These are phyloP conservation scores for Crypturellus undulatus DNA, from an alignment of 2,113 vertebrate species.

Conservation along the genomic window DNA sequence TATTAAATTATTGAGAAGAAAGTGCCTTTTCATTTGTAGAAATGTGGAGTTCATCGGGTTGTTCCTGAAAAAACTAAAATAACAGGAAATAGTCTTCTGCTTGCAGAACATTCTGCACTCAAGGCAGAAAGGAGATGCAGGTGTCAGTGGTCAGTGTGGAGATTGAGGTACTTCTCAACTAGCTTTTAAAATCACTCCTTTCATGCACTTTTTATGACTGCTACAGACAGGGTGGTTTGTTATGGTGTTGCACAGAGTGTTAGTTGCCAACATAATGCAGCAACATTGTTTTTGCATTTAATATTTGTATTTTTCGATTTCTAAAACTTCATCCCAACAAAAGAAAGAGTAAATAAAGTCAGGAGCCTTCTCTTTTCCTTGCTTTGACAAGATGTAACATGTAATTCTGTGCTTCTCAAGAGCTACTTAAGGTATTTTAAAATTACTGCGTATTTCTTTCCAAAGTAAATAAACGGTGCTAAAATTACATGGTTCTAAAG, in stretches of 20 bases:
- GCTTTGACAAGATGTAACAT: not conserved
- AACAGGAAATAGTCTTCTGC: conserved; percentile 40
- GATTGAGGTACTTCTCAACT: conserved; percentile 20
- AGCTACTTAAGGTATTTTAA: conserved; percentile 27
- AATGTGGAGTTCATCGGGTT: conserved; percentile 27
- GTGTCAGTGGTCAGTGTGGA: conserved; percentile 47
- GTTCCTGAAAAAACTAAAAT: conserved; percentile 11
- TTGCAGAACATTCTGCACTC: conserved; percentile 13
- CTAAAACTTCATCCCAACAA: not conserved
- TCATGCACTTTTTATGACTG: not conserved
- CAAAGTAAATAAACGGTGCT: conserved; percentile 32
- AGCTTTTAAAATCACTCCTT: not conserved
- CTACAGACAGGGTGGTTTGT: not conserved
- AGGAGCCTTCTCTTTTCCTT: not conserved
- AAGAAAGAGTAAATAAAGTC: not conserved
- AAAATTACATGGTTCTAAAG: conserved; percentile 19
- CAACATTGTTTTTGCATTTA: not conserved
- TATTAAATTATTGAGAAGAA: conserved; percentile 27
- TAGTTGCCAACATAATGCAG: not conserved
- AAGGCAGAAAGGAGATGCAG: conserved; percentile 22
- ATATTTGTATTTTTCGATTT: not conserved
- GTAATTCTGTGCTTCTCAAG: conserved; percentile 19
- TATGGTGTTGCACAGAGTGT: not conserved
- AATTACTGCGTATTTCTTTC: conserved; percentile 20
- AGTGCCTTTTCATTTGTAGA: conserved; percentile 22